Base-by-base conservation (phyloP, 1,140 invertebrate species). In the Lysiphlebus fabarum region DNA sequence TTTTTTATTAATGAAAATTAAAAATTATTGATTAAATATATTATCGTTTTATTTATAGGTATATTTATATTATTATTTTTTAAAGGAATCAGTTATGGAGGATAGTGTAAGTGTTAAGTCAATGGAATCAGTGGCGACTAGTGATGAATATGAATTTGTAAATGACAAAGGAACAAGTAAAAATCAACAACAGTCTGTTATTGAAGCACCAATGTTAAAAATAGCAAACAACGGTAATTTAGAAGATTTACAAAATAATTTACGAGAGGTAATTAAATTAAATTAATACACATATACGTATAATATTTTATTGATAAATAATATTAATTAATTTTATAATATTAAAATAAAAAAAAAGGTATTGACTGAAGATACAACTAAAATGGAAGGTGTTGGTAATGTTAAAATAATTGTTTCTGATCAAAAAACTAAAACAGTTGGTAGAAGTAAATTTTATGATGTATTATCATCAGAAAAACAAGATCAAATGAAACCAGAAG, bases 131-230 rank as follows among this genome's bases (percentile, higher is more conserved):
- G 81, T 88, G 70, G 86, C 87, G 53, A 90, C 88, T 42, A 90
- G 88, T 71, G 90, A 92, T 61, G 91, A 92, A 71, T 93, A 90
- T 80, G 90, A 92, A 79, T 88, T 92, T 74, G 84, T 93, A 65
- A 79, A 70, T 56, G 74, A 76, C 49, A 74, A 70, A 62, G 75
- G 68, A 67, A 75, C 56, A 56, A 73, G 71, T 12, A 79, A 77
- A 61, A 72, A 75, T 57, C 69, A 72, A 4, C 69, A 72, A 4
- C 70, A 73, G 48, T 63, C 65, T 43, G 60, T 75, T 34, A 64
- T 81, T 37, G 82, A 82, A 59, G 81, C 81, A 42, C 90, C 90
- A 37, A 87, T 86, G 63, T 75, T 92, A 59, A 86, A 89, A 70
- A 89, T 91, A 65, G 82, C 85, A 11, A 85, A 86, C 66, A 88